These are phyloP conservation scores for Kryphioiulus occultus DNA, from an alignment of 2,888 invertebrate genomes.

Conservation along the genomic window DNA sequence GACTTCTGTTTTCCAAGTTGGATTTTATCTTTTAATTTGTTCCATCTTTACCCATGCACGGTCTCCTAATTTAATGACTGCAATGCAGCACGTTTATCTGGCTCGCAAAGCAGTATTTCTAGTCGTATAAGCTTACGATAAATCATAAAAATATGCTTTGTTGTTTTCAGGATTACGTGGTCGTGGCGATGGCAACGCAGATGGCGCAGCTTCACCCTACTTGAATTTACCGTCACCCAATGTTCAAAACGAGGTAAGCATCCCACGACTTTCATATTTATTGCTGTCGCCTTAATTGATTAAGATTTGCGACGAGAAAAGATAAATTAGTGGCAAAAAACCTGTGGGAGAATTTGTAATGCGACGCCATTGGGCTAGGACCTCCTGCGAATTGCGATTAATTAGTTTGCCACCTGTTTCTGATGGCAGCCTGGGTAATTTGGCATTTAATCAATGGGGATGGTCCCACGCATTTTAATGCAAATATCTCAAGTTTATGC, in stretches of 20 bases:
- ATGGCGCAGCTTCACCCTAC: conserved; percentile 60
- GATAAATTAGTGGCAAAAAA: not conserved
- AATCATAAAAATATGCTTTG: conserved; percentile 42
- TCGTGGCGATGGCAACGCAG: conserved; percentile 61
- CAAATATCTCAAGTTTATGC: not conserved
- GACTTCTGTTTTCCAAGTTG: not conserved
- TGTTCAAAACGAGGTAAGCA: conserved; percentile 61
- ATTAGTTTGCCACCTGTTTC: conserved; percentile 9
- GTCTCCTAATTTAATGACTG: not conserved
- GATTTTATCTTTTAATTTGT: not conserved
- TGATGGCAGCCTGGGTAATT: not conserved
- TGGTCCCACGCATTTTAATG: not conserved
- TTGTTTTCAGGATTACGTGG: conserved; percentile 59
- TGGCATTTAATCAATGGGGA: not conserved
- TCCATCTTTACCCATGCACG: not conserved
- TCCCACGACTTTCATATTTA: not conserved
- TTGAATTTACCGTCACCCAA: conserved; percentile 63
- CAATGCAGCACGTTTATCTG: not conserved
- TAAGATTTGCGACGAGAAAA: not conserved
- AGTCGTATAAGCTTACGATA: not conserved
- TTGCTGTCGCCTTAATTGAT: not conserved
- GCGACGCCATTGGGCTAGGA: not conserved
- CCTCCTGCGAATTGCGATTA: not conserved
- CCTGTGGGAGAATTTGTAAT: not conserved
- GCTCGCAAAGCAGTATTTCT: not conserved